Conservation (phyloP, 1,140 invertebrate genomes). For the Brachionus paranguensis region DNA sequence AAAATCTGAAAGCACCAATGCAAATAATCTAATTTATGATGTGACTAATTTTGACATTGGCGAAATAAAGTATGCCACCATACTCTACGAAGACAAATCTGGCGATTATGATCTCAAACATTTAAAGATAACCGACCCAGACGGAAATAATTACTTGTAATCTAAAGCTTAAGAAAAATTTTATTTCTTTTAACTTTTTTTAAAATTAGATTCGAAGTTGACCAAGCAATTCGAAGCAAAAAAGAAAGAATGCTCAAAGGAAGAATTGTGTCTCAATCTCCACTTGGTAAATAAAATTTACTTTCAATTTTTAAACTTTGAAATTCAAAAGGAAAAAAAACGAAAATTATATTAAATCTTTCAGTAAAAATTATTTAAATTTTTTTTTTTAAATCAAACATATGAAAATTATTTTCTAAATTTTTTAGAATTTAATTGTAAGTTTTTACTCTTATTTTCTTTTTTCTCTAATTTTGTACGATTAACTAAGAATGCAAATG, state of each 20-base stretch:
- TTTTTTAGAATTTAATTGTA: too few species aligned
- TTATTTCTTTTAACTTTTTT: background rate
- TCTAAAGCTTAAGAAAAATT: background rate
- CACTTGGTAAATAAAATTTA: background rate
- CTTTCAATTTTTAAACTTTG: too few species aligned
- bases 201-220: background rate
- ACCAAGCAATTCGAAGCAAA: background rate
- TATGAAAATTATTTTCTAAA: too few species aligned
- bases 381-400: too few species aligned
- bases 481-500: too few species aligned
- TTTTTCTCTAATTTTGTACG: too few species aligned
- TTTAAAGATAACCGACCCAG: background rate
- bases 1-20: background rate
- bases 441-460: too few species aligned
- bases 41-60: constrained; percentile 8
- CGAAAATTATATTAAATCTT: background rate
- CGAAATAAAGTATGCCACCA: constrained; percentile 5
- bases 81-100: background rate
- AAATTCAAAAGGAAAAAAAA: background rate
- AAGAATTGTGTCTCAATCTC: constrained; percentile 1
- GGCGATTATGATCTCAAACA: constrained; percentile 6
- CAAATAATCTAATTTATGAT: background rate
- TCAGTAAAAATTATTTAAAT: background rate
- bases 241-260: constrained; percentile 18
- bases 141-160: background rate